Base-by-base conservation (phyloP, 2,888 invertebrate species). In the Melanostoma scalare region DNA sequence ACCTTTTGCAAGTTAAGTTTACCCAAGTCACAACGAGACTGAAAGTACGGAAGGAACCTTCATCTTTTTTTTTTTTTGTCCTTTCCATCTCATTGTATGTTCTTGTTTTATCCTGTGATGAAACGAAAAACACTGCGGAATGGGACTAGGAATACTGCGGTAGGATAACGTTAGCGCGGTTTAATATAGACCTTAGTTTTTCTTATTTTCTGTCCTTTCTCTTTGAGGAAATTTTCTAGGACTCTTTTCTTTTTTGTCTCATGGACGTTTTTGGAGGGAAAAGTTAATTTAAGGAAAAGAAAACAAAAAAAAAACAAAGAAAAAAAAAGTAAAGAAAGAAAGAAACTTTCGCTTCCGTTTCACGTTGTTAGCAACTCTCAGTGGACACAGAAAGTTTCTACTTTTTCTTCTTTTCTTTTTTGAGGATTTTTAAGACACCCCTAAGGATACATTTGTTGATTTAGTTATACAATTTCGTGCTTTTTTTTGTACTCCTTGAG, bases 231-330 rank as follows among this genome's bases (percentile, higher is more conserved):
- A 52, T 50, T 63, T 63, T 20, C 40, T 4, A 9, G 52, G 52
- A 46, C 46, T 69, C 52, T 44, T 6, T 42, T 33, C 10, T n/a
- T 4, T 65, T 53, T 52, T 42, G 31, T 40, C 31, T 31, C 31
- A 33, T 42, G 50, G 38, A 44, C 9, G 53, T 44, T 8, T 35
- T 56, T 67, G 8, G n/a, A 63, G 33, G 63, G 20, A 44, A 78
- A 78, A 73, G 78, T 78, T 72, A 73, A 78, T 72, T 67, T 72
- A 38, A 40, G 58, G 40, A 65, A 72, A 55, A 65, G 33, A 61
- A 63, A 53, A 38, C 36, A 30, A 4, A 33, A 38, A 56, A 71
- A 9, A 53, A 20, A n/a, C n/a, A 8, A 4, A n/a, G 36, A 48
- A 65, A 4, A 61, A 35, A 30, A 55, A 20, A 20, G 20, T 0